A percentile compares a stretch with the other conserved stretches of the same genome.
These are phyloP conservation scores for Rhodeus uyekii DNA, from an alignment of 2,797 vertebrate genomes.

Conservation along the genomic window DNA sequence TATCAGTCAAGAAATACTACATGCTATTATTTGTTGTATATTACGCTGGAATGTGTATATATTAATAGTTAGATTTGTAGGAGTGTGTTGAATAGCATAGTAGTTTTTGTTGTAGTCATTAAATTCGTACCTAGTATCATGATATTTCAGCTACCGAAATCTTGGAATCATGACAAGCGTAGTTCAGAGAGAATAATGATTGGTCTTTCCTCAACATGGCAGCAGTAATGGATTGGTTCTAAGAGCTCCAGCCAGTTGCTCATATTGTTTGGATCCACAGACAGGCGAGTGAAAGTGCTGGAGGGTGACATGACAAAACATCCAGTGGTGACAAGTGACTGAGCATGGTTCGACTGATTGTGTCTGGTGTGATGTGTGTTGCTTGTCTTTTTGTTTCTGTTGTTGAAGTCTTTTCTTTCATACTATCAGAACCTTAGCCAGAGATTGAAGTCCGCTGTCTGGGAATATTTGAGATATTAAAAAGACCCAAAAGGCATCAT, in stretches of 20 bases:
- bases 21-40: background rate
- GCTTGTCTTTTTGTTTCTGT: slow-evolving; percentile 4
- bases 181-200: slow-evolving; percentile 41
- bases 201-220: background rate
- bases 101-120: background rate
- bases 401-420: background rate
- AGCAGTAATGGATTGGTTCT: slow-evolving; percentile 26
- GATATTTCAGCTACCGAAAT: background rate
- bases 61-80: background rate
- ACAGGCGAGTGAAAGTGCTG: slow-evolving; percentile 40
- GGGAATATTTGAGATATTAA: background rate
- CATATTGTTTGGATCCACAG: slow-evolving; percentile 42
- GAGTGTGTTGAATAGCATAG: background rate
- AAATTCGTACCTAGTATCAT: background rate
- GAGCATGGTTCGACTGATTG: background rate
- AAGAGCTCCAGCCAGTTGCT: slow-evolving; percentile 27
- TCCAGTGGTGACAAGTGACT: slow-evolving; percentile 18
- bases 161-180: background rate
- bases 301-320: slow-evolving; percentile 17
- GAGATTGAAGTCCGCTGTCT: background rate
- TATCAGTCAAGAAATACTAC: background rate
- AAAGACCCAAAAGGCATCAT: background rate
- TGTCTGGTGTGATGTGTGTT: background rate
- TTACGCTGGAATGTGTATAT: background rate
- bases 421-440: background rate